Conservation (phyloP, 2,888 invertebrate species). For the Synergus umbraculus region DNA sequence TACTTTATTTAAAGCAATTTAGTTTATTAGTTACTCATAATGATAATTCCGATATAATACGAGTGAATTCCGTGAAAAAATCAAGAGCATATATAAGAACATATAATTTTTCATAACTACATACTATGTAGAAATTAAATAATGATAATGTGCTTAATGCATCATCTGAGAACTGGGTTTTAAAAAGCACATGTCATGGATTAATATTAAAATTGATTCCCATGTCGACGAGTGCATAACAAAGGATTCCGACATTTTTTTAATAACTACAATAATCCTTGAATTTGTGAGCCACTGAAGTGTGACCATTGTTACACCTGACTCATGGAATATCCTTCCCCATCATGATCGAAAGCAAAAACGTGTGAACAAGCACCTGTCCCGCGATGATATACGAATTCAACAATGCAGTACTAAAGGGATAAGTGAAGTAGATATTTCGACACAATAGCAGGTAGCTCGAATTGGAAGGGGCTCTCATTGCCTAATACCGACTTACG, state of each 20-base stretch:
- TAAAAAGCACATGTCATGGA: background rate
- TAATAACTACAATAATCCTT: background rate
- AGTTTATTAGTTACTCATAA: no score
- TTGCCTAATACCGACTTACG: background rate
- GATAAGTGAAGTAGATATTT: background rate
- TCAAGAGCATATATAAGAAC: no score
- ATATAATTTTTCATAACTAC: no score
- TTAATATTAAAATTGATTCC: background rate
- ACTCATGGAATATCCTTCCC: background rate
- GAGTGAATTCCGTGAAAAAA: no score
- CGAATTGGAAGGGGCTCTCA: background rate
- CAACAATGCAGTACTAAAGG: slow-evolving; percentile 2
- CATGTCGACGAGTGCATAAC: background rate
- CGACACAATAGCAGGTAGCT: slow-evolving; percentile 23
- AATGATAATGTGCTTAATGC: no score
- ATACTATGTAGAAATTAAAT: no score
- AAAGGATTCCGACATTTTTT: background rate
- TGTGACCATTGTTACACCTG: background rate
- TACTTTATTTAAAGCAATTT: no score
- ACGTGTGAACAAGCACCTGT: slow-evolving; percentile 20
- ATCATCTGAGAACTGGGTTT: background rate
- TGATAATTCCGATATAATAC: no score
- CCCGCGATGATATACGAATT: background rate
- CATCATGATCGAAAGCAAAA: background rate
- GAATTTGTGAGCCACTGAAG: background rate